A percentile compares a stretch with the other conserved stretches of the same genome.
These are phyloP conservation scores for Thamnaconus septentrionalis DNA, from an alignment of 2,113 vertebrate genomes.

Conservation along the genomic window DNA sequence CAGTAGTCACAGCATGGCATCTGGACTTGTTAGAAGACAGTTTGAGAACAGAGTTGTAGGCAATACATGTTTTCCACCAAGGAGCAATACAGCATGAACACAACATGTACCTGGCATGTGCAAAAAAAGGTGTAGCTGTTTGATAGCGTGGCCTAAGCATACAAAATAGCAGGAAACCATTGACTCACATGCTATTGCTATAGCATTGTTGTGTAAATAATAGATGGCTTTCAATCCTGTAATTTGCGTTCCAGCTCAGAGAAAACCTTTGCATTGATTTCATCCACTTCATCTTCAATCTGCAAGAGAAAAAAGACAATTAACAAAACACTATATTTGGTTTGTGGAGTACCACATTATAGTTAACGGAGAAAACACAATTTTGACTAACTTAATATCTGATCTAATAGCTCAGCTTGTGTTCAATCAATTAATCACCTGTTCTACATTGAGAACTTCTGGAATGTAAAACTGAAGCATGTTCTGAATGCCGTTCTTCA, in stretches of 20 bases:
- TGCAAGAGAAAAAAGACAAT: slow-evolving; percentile 32
- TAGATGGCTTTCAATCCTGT: slow-evolving; percentile 49
- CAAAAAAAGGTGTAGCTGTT: neutral
- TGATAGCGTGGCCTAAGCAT: slow-evolving; percentile 11
- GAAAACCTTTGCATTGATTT: slow-evolving; percentile 76
- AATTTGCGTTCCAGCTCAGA: slow-evolving; percentile 75
- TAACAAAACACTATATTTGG: neutral
- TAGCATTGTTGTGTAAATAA: neutral
- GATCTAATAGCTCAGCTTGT: too few relatives aligned
- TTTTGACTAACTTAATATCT: too few relatives aligned
- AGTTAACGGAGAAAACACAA: too few relatives aligned
- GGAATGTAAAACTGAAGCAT: slow-evolving; percentile 84
- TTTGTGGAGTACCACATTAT: neutral
- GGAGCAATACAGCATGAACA: slow-evolving; percentile 2
- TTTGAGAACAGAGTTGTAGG: slow-evolving; percentile 2
- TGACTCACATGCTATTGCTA: too few relatives aligned
- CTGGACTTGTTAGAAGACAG: slow-evolving; percentile 3
- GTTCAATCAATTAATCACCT: slow-evolving; percentile 59
- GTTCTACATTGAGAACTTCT: slow-evolving; percentile 77
- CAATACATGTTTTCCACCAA: too few relatives aligned
- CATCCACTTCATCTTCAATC: slow-evolving; percentile 82
- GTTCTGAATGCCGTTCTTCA: slow-evolving; percentile 81
- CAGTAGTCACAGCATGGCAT: slow-evolving; percentile 16
- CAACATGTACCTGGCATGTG: neutral
- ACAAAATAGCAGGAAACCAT: slow-evolving; percentile 11